Evolutionary conservation across 2,888 invertebrate genomes (phyloP), one percentile per base, ranked within the genome.

Genomic region (Watsonalla cultraria): DNA sequence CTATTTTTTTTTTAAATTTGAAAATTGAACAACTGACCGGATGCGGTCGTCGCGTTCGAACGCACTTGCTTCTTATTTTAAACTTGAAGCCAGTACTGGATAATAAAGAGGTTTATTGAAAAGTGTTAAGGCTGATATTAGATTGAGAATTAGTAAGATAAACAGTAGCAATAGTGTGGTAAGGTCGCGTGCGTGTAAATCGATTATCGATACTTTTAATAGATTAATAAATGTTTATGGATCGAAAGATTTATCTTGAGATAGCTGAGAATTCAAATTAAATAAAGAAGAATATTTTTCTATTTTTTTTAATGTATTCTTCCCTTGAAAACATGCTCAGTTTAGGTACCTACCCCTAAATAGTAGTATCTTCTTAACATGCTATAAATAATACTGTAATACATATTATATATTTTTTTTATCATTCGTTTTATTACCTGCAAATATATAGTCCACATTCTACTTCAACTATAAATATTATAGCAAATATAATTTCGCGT

Each of bases 131-230:
- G 60, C 51, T 49, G 47, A 61, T 33, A 57, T 56, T 68, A 0
- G 46, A 51, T 47, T 46, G 37, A 7, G 35, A 48, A 48, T 51
- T 11, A 13, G 33, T 46, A 54, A 45, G 45, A 37, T 46, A 35
- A 37, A 53, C 46, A 48, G 66, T 54, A 66, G 53, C 52, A 8
- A 2, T 58, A 58, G 63, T 48, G 56, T 74, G 61, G 74, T 71
- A 54, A 65, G 72, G 80, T 80, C 79, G 78, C 80, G 80, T 81
- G 80, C 80, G 80, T 81, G 81, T 74, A 80, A 80, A 81, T 81
- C 79, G 81, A 81, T 81, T 81, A 81, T 74, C 70, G 66, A 64
- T 69, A 75, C 72, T 73, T 75, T 78, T 77, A 74, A 70, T 67
- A 66, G 24, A 24, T 24, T 24, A 69, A 70, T 63, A 56, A 58